Conservation (phyloP, 1,140 invertebrate species). For the Drosophila jambulina region DNA sequence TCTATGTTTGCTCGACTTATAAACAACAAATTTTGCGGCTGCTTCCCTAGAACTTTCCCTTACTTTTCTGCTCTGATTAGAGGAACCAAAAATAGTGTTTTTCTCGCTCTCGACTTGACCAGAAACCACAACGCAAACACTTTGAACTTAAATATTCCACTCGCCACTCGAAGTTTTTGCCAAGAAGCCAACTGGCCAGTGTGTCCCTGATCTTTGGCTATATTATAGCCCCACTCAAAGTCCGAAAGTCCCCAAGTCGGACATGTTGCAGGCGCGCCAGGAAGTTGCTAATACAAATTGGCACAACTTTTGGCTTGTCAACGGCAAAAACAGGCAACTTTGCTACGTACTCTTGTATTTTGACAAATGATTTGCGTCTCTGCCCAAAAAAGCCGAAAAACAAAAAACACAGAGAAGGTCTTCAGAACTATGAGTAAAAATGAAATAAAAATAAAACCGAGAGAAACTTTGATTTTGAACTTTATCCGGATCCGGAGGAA, state of each 20-base stretch:
- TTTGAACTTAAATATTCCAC: conserved; percentile 43
- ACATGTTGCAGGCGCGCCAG: conserved; percentile 56
- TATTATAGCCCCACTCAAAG: conserved; percentile 34
- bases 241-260: conserved; percentile 37
- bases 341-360: conserved; percentile 66
- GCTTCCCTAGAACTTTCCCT: not conserved
- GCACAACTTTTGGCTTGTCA: conserved; percentile 81
- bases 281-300: conserved; percentile 82
- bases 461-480: conserved; percentile 79
- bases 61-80: not conserved
- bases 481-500: conserved; percentile 52
- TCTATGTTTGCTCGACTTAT: not conserved
- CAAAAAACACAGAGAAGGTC: conserved; percentile 38
- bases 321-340: conserved; percentile 77
- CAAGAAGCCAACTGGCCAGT: conserved; percentile 29
- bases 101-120: not conserved
- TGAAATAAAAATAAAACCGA: conserved; percentile 59
- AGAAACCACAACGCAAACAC: conserved; percentile 27
- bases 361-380: conserved; percentile 79
- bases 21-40: not conserved
- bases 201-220: conserved; percentile 34
- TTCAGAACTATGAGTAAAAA: conserved; percentile 35
- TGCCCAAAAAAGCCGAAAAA: conserved; percentile 52
- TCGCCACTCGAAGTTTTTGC: conserved; percentile 31
- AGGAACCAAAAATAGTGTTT: conserved; percentile 14